phyloP scores from a whole-genome alignment of 2,888 invertebrate species.

The Drosophila emarginata region DNA sequence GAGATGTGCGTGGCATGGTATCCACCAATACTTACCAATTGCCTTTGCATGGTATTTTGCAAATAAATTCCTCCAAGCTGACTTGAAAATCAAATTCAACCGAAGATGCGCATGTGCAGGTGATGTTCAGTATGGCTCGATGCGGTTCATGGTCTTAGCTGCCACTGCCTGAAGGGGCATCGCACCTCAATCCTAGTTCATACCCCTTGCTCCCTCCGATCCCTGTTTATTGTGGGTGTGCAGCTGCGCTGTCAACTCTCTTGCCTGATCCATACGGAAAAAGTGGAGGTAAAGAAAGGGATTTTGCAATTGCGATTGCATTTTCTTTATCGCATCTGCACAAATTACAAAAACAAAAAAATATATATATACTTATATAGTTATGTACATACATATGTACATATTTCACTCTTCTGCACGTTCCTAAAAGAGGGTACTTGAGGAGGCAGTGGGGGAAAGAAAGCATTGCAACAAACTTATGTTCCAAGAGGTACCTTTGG shows the following conservation, averaged over 20 bases:
- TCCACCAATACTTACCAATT: not conserved
- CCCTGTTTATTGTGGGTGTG: constrained; percentile 53
- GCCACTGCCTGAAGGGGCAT: constrained; percentile 28
- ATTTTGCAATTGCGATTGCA: constrained; percentile 51
- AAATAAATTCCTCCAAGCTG: constrained; percentile 67
- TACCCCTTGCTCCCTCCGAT: not conserved
- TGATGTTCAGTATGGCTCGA: constrained; percentile 40
- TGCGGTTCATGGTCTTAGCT: constrained; percentile 26
- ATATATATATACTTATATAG: constrained; percentile 11
- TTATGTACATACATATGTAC: no score
- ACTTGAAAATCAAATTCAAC: constrained; percentile 34
- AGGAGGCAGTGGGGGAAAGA: constrained; percentile 16
- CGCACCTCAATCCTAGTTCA: constrained; percentile 6
- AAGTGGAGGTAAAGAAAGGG: constrained; percentile 29
- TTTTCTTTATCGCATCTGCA: constrained; percentile 65
- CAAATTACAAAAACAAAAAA: constrained; percentile 58
- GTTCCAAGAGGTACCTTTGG: constrained; percentile 30
- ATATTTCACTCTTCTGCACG: constrained; percentile 27
- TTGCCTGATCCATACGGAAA: constrained; percentile 35
- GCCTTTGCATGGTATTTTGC: constrained; percentile 43
- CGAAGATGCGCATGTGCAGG: constrained; percentile 52
- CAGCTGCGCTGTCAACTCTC: constrained; percentile 46
- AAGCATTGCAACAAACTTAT: constrained; percentile 9
- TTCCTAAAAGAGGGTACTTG: constrained; percentile 24
- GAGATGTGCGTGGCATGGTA: constrained; percentile 14